Evolutionary conservation across 2,888 invertebrate species (phyloP).

Genomic region (Nemotelus pantherinus): DNA sequence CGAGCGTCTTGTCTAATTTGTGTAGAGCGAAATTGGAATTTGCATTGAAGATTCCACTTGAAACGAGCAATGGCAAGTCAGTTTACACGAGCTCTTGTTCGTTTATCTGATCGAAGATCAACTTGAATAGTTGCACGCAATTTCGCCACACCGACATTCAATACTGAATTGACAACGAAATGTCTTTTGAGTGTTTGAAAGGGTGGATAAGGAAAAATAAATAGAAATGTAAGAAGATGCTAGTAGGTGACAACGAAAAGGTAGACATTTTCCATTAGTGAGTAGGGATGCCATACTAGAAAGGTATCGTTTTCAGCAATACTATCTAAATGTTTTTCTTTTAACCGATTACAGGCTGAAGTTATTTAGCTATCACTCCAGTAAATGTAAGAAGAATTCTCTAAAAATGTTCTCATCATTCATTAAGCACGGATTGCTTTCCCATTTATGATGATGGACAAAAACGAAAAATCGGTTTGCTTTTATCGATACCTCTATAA

Average conservation of each 20-base stretch:
- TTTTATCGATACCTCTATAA: too few species aligned
- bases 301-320: neutral
- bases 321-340: too few species aligned
- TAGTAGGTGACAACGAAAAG: neutral
- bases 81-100: conserved; percentile 39
- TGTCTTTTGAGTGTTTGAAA: conserved; percentile 20
- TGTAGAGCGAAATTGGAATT: conserved; percentile 32
- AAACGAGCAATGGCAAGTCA: conserved; percentile 8
- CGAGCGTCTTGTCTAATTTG: conserved; percentile 31
- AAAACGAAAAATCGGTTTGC: too few species aligned
- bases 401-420: too few species aligned
- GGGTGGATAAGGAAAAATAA: neutral
- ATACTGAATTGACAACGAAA: conserved; percentile 38
- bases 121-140: conserved; percentile 43
- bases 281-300: neutral
- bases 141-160: conserved; percentile 32
- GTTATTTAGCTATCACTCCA: too few species aligned
- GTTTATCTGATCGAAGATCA: conserved; percentile 32
- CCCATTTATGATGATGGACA: too few species aligned
- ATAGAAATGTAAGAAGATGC: neutral
- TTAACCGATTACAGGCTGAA: too few species aligned
- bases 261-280: neutral
- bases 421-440: too few species aligned
- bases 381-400: too few species aligned
- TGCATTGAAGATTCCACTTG: conserved; percentile 13